These are phyloP conservation scores for Mormoops blainvillei DNA, from an alignment of 2,113 vertebrate genomes.

Conservation along the genomic window DNA sequence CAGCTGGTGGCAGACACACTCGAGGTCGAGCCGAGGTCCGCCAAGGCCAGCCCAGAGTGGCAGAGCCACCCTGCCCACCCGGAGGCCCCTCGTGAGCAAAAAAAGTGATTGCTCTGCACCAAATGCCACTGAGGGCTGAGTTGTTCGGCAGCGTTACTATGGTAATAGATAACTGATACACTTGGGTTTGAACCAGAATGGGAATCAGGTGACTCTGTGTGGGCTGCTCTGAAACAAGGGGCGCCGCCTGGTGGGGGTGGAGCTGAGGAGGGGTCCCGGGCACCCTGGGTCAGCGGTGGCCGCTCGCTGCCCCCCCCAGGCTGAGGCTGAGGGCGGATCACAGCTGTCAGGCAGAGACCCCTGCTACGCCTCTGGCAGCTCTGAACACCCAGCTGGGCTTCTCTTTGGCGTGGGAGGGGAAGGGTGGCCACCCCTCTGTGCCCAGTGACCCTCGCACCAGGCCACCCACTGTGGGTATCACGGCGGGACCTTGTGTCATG, in stretches of 20 bases:
- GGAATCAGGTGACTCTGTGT: background rate
- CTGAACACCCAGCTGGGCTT: background rate
- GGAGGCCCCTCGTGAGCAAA: background rate
- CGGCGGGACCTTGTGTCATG: accelerated
- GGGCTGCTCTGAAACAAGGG: background rate
- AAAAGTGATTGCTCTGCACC: accelerated
- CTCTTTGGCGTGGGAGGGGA: background rate
- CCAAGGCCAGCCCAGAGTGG: background rate
- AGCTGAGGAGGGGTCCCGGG: background rate
- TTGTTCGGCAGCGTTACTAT: accelerated
- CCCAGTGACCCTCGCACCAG: no score
- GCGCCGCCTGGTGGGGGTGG: background rate
- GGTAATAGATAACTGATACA: background rate
- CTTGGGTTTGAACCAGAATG: background rate
- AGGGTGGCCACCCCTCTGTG: no score
- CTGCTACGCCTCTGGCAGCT: background rate
- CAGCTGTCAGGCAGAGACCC: background rate
- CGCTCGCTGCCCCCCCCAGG: accelerated
- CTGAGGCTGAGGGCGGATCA: background rate
- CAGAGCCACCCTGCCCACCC: background rate
- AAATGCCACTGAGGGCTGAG: background rate
- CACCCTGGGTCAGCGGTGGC: background rate
- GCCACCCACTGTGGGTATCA: accelerated
- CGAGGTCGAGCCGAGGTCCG: background rate
- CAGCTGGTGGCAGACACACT: no score